phyloP scores from a whole-genome alignment of 2,113 vertebrate genomes.

The Corythoichthys haematopterus region DNA sequence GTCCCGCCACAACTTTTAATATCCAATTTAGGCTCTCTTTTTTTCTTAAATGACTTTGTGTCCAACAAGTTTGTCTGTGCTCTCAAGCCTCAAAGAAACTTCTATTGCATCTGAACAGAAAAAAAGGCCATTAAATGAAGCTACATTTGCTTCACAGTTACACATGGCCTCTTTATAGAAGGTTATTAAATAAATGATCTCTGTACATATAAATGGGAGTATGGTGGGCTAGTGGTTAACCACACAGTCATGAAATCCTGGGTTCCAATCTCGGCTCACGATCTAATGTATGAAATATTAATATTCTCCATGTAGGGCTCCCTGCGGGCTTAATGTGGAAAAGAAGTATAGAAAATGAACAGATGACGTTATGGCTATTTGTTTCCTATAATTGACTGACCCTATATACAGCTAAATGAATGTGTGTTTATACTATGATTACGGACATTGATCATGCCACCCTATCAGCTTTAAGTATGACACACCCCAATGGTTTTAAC shows the following conservation, averaged over 20 bases:
- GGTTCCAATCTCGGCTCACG: no score
- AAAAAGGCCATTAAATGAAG: background rate
- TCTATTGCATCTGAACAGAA: background rate
- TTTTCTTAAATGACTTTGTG: conserved; percentile 18
- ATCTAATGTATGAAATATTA: no score
- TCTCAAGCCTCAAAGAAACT: background rate
- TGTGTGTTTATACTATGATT: background rate
- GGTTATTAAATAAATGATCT: background rate
- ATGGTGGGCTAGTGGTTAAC: no score
- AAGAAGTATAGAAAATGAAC: no score
- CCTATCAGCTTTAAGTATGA: background rate
- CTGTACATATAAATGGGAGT: background rate
- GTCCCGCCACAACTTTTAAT: conserved; percentile 8
- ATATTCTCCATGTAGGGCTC: no score
- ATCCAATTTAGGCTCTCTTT: conserved; percentile 3
- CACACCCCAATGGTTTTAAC: conserved; percentile 5
- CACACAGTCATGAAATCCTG: no score
- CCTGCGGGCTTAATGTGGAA: no score
- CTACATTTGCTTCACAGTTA: background rate
- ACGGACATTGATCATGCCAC: background rate
- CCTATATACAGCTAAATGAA: background rate
- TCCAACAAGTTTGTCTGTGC: conserved; percentile 3
- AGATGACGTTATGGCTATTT: no score
- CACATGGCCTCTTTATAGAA: background rate
- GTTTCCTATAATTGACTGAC: background rate